Base-by-base conservation (phyloP, 2,888 invertebrate genomes). In the Thymelicus acteon region DNA sequence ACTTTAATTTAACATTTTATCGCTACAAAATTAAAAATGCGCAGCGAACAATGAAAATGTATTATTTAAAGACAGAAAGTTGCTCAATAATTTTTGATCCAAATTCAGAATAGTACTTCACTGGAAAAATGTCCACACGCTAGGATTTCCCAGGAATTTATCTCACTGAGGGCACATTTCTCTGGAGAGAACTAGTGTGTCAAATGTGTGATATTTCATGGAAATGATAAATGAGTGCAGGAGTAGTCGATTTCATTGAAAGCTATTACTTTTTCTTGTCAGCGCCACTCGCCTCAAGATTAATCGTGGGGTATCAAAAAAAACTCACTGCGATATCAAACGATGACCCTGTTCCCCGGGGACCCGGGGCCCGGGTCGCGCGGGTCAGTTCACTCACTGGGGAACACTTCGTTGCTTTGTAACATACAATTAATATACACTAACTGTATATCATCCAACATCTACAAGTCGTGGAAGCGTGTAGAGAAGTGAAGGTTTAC, bases 231-330 rank as follows among this genome's bases (percentile, higher is more conserved):
- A 64, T 40, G 52, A 39, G 64, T 64, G 39, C 64, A 40, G 40
- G 52, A 63, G 63, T 39, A 48, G 62, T 62, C 48, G 64, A 52
- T 63, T 63, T 37, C 39, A 52, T 54, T 64, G 64, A 54, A 54
- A 52, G 64, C 64, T 64, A 64, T 64, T 64, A 64, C 52, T 39
- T 64, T 64, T 64, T 49, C 62, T 49, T 62, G 64, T 64, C 64
- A 52, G 48, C 64, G 52, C 52, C 64, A 64, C 64, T 40, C 40
- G 52, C 37, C n/a, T 49, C 8, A 54, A 40, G 64, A 64, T 64
- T 52, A 64, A 64, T 62, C 15, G 62, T 62, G n/a, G 15, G 48
- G 37, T 37, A 49, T 37, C 48, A 15, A 62, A 49, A 49, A 37
- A 49, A 49, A 62, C n/a, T 48, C n/a, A 40, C 7, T 24, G 24